Evolutionary conservation across 2,797 vertebrate genomes (phyloP).

Genomic region (Coranthus polyacanthus): DNA sequence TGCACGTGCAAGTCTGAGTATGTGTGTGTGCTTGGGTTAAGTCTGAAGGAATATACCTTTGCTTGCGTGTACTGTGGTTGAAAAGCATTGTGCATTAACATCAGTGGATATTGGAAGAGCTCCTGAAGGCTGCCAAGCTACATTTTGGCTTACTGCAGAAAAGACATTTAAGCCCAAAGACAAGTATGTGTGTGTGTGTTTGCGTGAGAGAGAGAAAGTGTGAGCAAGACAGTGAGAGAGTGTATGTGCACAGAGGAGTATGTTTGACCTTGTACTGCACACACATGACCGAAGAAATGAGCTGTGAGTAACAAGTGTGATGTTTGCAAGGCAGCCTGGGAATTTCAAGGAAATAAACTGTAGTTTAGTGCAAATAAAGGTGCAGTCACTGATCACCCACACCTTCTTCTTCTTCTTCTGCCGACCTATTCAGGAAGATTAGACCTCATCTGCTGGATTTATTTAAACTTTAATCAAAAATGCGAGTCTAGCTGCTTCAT

Average conservation of each 20-base stretch:
- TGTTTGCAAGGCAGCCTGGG: constrained; percentile 18
- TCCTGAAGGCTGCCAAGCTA: constrained; percentile 58
- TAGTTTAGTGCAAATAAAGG: constrained; percentile 27
- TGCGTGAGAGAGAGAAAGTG: constrained; percentile 1
- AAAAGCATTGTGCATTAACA: constrained; percentile 54
- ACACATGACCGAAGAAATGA: constrained; percentile 41
- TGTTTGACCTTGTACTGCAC: constrained; percentile 37
- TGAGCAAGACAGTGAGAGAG: not conserved
- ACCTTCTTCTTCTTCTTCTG: not conserved
- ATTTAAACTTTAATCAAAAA: constrained; percentile 7
- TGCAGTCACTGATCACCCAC: constrained; percentile 12
- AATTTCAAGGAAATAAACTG: constrained; percentile 10
- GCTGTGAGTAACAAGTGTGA: constrained; percentile 49
- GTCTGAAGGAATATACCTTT: constrained; percentile 30
- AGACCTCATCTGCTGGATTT: not conserved
- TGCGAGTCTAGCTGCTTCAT: not conserved
- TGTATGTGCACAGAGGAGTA: constrained; percentile 17
- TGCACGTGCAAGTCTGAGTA: constrained; percentile 11
- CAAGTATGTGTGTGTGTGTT: constrained; percentile 21
- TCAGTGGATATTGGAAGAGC: constrained; percentile 34
- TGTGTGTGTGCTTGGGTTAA: constrained; percentile 15
- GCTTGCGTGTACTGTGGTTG: constrained; percentile 19
- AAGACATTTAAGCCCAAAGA: constrained; percentile 53
- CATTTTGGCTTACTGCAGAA: constrained; percentile 36
- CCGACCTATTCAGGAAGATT: not conserved